A percentile compares a stretch with the other conserved stretches of the same genome.
These are phyloP conservation scores for Parazoanthus swiftii DNA, from an alignment of 92 coral and sea anemone genomes.

Conservation along the genomic window DNA sequence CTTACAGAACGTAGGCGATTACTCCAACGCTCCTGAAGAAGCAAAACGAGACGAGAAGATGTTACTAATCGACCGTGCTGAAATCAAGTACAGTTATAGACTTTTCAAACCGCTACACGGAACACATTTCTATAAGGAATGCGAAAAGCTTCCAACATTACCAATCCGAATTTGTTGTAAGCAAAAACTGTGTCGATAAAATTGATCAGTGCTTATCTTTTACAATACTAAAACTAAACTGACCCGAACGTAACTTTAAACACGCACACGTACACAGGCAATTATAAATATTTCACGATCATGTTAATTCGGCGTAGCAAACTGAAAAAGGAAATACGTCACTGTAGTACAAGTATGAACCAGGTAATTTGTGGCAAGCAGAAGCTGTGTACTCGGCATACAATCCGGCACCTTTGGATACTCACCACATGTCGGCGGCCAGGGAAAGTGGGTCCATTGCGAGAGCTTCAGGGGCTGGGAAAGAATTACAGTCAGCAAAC, in stretches of 20 bases:
- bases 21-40: constrained; percentile 92
- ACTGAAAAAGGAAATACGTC: background rate
- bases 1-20: constrained; percentile 96
- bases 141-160: background rate
- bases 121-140: background rate
- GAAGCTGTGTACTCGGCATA: background rate
- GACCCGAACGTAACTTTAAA: background rate
- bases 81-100: background rate
- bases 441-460: constrained; percentile 79
- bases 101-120: background rate
- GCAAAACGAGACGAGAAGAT: constrained; percentile 20
- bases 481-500: background rate
- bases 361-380: background rate
- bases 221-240: too few relatives aligned
- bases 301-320: background rate
- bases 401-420: background rate
- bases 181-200: too few relatives aligned
- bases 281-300: background rate
- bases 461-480: constrained; percentile 94
- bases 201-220: background rate
- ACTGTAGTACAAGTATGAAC: background rate
- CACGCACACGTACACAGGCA: background rate
- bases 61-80: background rate
- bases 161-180: too few relatives aligned
- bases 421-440: constrained; percentile 96